A percentile compares a stretch with the other conserved stretches of the same genome.
These are phyloP conservation scores for Artibeus jamaicensis DNA, from an alignment of 2,797 vertebrate genomes.

Conservation along the genomic window DNA sequence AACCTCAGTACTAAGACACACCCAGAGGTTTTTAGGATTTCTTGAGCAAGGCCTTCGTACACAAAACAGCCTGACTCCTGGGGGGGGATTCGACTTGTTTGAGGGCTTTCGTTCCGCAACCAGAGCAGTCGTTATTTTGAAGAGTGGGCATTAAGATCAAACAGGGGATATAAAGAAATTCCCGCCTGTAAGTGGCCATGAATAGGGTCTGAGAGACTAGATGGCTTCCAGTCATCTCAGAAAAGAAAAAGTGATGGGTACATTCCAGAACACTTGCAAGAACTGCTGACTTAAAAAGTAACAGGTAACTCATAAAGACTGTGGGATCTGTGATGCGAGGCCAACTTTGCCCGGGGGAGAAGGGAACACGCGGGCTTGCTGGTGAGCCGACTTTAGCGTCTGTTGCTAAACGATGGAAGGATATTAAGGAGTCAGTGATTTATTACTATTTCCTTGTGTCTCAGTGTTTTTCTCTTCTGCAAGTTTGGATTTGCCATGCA, in stretches of 20 bases:
- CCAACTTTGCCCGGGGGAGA: neutral
- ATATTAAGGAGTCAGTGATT: slow-evolving; percentile 78
- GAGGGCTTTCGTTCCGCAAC: neutral
- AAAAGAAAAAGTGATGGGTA: neutral
- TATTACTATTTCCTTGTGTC: slow-evolving; percentile 71
- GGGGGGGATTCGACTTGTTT: neutral
- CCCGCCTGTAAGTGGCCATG: neutral
- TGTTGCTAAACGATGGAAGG: slow-evolving; percentile 60
- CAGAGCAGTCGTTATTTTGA: neutral
- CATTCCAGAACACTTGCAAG: slow-evolving; percentile 2
- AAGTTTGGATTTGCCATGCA: slow-evolving; percentile 78
- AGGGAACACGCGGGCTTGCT: slow-evolving; percentile 48
- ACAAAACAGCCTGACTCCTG: neutral
- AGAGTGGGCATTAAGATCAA: neutral
- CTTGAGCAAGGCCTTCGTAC: neutral
- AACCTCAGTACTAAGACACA: neutral
- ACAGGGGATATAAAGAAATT: neutral
- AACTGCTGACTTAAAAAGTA: slow-evolving; percentile 16
- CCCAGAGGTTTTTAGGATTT: neutral
- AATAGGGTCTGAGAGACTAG: neutral
- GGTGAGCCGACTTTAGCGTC: slow-evolving; percentile 27
- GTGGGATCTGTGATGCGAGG: neutral
- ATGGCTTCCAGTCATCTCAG: neutral
- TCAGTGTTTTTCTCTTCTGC: slow-evolving; percentile 70
- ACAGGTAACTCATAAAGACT: neutral